Percentiles rank a stretch among this genome's conserved stretches.
These are phyloP conservation scores for Hippolais icterina DNA, from an alignment of 2,113 vertebrate genomes.

Conservation along the genomic window DNA sequence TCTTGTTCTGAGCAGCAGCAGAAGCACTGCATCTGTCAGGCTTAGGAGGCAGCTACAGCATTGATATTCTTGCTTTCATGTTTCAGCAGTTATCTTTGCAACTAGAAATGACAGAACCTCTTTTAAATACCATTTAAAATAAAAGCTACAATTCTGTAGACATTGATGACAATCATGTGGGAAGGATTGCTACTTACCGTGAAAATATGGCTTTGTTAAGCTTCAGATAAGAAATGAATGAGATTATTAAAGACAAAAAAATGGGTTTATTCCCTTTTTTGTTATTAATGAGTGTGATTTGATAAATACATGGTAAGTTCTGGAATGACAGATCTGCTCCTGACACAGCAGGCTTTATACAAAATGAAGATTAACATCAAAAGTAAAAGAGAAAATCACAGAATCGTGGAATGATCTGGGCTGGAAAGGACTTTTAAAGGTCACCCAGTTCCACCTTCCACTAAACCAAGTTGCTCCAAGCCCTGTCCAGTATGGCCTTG, in stretches of 20 bases:
- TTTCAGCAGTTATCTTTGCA: conserved; percentile 44
- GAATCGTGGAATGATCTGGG: background rate
- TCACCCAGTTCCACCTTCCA: background rate
- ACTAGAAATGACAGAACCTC: conserved; percentile 26
- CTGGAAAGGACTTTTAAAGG: background rate
- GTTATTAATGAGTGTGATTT: background rate
- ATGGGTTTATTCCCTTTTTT: background rate
- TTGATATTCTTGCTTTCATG: conserved; percentile 24
- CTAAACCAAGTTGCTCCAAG: background rate
- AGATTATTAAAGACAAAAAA: background rate
- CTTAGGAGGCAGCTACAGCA: background rate
- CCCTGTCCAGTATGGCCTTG: background rate
- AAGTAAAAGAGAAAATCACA: background rate
- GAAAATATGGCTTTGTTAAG: background rate
- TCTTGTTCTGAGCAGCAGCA: background rate
- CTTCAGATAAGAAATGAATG: background rate
- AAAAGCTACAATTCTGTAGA: conserved; percentile 34
- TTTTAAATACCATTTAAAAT: conserved; percentile 39
- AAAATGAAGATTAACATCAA: background rate
- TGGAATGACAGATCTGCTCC: background rate
- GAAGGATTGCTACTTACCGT: background rate
- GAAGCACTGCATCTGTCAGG: conserved; percentile 19
- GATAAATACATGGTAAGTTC: background rate
- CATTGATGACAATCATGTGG: conserved; percentile 8
- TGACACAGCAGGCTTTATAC: background rate